These are phyloP conservation scores for Caenorhabditis imperialis DNA, from an alignment of 2,888 invertebrate species.

Conservation along the genomic window DNA sequence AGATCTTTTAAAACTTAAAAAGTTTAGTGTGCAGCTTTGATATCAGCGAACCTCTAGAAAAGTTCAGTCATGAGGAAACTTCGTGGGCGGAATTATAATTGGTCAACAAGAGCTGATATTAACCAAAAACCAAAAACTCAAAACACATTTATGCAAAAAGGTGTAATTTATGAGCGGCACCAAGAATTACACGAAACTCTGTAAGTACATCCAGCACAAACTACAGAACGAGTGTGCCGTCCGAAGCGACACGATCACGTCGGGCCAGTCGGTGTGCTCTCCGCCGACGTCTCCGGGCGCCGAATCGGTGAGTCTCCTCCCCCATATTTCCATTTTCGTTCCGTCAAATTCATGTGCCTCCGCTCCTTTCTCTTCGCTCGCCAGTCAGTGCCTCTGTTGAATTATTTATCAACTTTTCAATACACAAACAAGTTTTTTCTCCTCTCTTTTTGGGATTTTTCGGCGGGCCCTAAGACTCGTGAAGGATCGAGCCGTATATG, in stretches of 20 bases:
- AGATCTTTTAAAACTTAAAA: too few species aligned
- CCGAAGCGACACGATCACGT: conserved; percentile 49
- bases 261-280: conserved; percentile 34
- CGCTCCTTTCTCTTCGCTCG: conserved; percentile 1
- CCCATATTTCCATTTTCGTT: conserved; percentile 21
- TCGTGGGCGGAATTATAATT: too few species aligned
- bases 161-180: too few species aligned
- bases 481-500: conserved; percentile 16
- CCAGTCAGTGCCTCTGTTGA: conserved; percentile 30
- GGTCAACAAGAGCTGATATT: too few species aligned
- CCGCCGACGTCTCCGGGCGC: conserved; percentile 26
- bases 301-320: conserved; percentile 32
- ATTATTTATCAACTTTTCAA: conserved; percentile 50
- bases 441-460: neutral
- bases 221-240: conserved; percentile 61
- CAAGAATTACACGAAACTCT: too few species aligned
- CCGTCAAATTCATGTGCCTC: conserved; percentile 40
- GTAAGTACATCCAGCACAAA: too few species aligned
- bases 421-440: conserved; percentile 42
- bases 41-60: neutral
- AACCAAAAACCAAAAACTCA: too few species aligned
- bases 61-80: too few species aligned
- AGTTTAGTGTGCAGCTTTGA: too few species aligned
- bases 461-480: conserved; percentile 21
- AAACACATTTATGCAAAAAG: too few species aligned